Percentiles rank a stretch among this genome's conserved stretches.
phyloP scores from a whole-genome alignment of 2,888 invertebrate genomes.

The Thysanoteuthis rhombus region DNA sequence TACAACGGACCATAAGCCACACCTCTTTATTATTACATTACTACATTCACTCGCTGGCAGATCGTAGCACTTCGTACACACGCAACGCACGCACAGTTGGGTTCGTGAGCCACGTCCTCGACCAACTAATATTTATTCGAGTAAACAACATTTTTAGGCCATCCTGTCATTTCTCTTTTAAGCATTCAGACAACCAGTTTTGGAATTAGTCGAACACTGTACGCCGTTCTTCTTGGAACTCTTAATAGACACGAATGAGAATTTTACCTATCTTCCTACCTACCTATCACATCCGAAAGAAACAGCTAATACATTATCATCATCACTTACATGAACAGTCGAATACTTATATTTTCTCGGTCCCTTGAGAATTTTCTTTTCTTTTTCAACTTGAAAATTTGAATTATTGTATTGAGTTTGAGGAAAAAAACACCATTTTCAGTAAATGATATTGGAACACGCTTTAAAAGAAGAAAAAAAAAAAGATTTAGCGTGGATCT shows the following conservation, averaged over 20 bases:
- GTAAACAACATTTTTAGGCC: constrained; percentile 12
- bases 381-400: no score
- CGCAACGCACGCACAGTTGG: not conserved
- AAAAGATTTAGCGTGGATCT: not conserved
- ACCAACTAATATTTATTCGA: no score
- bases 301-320: not conserved
- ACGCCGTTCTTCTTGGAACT: not conserved
- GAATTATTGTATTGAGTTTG: no score
- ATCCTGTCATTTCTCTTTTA: not conserved
- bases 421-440: no score
- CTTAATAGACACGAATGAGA: not conserved
- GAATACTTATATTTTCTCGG: not conserved
- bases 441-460: no score
- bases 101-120: not conserved
- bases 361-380: not conserved
- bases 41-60: not conserved
- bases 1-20: not conserved
- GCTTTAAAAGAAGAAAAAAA: not conserved
- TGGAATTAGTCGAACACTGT: not conserved
- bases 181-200: not conserved
- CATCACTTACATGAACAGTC: not conserved
- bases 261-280: not conserved
- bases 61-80: not conserved
- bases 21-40: not conserved
- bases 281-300: not conserved